phyloP scores from a whole-genome alignment of 2,113 vertebrate genomes.

The Zosterops hypoxanthus region DNA sequence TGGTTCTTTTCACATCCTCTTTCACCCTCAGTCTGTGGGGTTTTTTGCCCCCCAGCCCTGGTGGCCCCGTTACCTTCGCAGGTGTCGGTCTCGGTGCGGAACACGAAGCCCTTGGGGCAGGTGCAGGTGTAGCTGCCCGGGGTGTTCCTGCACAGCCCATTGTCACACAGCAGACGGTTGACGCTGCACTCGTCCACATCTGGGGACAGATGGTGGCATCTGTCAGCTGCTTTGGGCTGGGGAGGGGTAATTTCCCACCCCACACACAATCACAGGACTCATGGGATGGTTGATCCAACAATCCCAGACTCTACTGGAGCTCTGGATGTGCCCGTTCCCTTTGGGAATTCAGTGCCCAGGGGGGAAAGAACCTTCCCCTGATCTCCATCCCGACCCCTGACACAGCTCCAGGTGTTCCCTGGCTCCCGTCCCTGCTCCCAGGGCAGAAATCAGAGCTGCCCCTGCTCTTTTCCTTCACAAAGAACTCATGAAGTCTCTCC shows the following conservation, averaged over 20 bases:
- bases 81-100: slow-evolving; percentile 92
- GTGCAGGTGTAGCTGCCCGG: slow-evolving; percentile 95
- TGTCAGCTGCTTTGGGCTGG: neutral
- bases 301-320: neutral
- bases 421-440: neutral
- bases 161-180: slow-evolving; percentile 93
- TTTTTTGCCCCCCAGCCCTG: too few species aligned
- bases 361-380: neutral
- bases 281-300: fast-evolving
- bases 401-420: neutral
- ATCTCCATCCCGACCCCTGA: neutral
- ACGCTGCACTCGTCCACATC: slow-evolving; percentile 97
- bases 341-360: too few species aligned
- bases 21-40: neutral
- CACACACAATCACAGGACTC: neutral
- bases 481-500: neutral
- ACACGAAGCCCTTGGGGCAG: slow-evolving; percentile 93
- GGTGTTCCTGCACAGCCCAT: slow-evolving; percentile 93
- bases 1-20: too few species aligned
- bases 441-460: neutral
- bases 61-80: slow-evolving; percentile 85
- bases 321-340: neutral
- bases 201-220: neutral
- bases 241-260: neutral
- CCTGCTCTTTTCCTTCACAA: neutral